phyloP scores from a whole-genome alignment of 2,113 vertebrate species.

The Syngnathus floridae region DNA sequence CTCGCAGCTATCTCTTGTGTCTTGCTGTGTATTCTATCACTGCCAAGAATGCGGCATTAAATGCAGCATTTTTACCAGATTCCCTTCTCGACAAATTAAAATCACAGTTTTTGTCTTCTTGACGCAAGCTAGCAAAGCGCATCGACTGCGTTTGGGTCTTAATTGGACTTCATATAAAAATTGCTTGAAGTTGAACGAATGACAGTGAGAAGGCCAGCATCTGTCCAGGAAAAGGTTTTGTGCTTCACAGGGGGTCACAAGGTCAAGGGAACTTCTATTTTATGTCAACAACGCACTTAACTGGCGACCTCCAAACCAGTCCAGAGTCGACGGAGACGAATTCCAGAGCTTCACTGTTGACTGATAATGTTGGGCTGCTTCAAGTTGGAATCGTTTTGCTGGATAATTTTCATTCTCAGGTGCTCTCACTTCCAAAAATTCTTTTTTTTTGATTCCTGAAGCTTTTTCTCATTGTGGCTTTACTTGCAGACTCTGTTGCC shows the following conservation, averaged over 20 bases:
- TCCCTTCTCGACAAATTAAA: not conserved
- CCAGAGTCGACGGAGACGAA: slow-evolving; percentile 24
- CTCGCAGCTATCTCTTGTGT: slow-evolving; percentile 11
- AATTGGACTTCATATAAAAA: slow-evolving; percentile 15
- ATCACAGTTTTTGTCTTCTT: too few relatives aligned
- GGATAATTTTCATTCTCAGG: not conserved
- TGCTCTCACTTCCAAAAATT: not conserved
- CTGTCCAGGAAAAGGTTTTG: slow-evolving; percentile 19
- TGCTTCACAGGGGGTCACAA: slow-evolving; percentile 17
- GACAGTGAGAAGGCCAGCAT: slow-evolving; percentile 22
- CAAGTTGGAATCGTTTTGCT: not conserved
- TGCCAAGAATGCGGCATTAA: not conserved
- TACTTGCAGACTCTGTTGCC: not conserved
- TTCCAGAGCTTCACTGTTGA: slow-evolving; percentile 36
- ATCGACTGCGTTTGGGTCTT: slow-evolving; percentile 6
- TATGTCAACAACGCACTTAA: slow-evolving; percentile 26
- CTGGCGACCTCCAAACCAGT: slow-evolving; percentile 17
- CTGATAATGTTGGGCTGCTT: not conserved
- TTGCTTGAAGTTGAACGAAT: not conserved
- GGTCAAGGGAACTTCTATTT: slow-evolving; percentile 19
- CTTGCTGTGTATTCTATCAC: not conserved
- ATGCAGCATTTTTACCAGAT: too few relatives aligned
- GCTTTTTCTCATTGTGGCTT: not conserved
- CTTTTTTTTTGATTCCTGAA: too few relatives aligned
- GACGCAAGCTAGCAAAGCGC: too few relatives aligned